Base-by-base conservation (phyloP, 92 coral and sea anemone species). In the Siderastrea radians region DNA sequence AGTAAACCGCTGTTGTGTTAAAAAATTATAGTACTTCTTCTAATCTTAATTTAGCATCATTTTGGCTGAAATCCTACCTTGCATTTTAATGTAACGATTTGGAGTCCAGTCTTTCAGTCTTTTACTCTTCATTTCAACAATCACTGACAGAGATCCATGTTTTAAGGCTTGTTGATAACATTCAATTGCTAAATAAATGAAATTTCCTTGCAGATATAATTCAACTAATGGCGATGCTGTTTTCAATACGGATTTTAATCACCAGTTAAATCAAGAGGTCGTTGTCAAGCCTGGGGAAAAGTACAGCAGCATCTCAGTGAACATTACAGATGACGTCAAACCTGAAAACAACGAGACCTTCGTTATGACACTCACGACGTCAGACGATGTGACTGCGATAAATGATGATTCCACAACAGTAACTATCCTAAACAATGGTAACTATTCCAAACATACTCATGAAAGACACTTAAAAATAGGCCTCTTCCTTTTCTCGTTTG, bases 311-410 rank as follows among this genome's bases (percentile, higher is more conserved):
- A 76, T 76, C 49, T 43, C 80, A 54, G 67, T 76, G 26, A 6
- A 54, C n/a, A 58, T 76, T 6, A 5, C 17, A 45, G 45, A 76
- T 12, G 80, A 76, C 57, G 11, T 2, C 61, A 0, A 14, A 4
- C 80, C 52, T 43, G 80, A 76, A 45, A 54, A 45, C 46, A 59
- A 54, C n/a, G 80, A 76, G 26, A 58, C 50, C 2, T 76, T 76
- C 12, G 19, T 19, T 57, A 12, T 76, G 12, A 76, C 67, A 14
- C 7, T 76, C 38, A 54, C 46, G 8, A 1, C 80, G 44, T 26
- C 13, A 76, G 80, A 76, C 48, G 26, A 59, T 8, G 80, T 76
- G 5, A 76, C 80, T 54, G 26, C 43, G n/a, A 57, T 76, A 54
- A 43, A 50, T 44, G 50, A 12, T 57, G 80, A 66, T 4, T 43